Base-by-base conservation (phyloP, 2,797 vertebrate genomes). In the Monodelphis domestica region DNA sequence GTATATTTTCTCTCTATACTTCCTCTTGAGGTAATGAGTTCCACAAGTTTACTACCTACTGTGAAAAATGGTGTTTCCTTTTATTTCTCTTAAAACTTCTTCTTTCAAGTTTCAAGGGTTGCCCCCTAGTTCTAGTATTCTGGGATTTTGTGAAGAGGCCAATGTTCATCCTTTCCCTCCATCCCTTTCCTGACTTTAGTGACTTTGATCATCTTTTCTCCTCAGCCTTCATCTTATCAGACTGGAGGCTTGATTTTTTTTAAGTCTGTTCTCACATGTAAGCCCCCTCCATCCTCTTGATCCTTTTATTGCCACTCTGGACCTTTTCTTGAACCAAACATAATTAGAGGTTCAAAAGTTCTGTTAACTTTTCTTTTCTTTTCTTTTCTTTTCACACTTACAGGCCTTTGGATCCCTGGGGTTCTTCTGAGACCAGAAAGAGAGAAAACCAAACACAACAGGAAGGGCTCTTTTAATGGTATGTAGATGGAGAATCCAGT, bases 381-480 rank as follows among this genome's bases (percentile, higher is more conserved):
- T 93, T 90, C 54, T 93, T 59, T 53, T 90, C 88, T 91, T 91
- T 87, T 29, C 6, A 45, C 94, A 91, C 93, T 97, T 96, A 93
- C 90, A 97, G 97, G 94, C 28, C 87, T 96, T 91, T 93, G 96
- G 53, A 92, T 88, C 92, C 90, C 94, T 94, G 91, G 87, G 96
- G 78, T 88, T 95, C 91, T 94, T 94, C 93, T 92, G 87, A 93
- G 56, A 93, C 88, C 88, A 89, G 88, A 89, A 90, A 93, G 96
- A 94, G 93, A 95, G 55, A n/a, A 91, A 94, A 93, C 94, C 63
- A 87, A 92, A 95, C 17, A n/a, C 87, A 88, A 53, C 87, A 88
- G 33, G 95, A 96, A 95, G 93, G 92, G 51, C 50, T 78, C 90
- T 91, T 94, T 38, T 38, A 28, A 91, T 90, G 96, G 97, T 97